Percentiles rank a stretch among this genome's conserved stretches.
Evolutionary conservation across 2,888 invertebrate genomes (phyloP).

Genomic region (Cephus runcator): DNA sequence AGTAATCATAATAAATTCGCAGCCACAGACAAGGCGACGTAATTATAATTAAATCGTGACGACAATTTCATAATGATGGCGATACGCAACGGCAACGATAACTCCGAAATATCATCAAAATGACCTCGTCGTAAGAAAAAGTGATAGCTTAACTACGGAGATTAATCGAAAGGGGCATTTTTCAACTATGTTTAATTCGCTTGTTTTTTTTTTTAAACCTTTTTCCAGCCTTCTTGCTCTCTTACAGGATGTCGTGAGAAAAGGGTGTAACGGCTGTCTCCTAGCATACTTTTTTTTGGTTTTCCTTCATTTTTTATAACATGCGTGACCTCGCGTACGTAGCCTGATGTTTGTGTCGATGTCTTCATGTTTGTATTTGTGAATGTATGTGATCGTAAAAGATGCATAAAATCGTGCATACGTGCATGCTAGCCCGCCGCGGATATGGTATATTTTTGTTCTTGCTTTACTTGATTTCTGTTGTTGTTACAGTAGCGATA

Average conservation of each 20-base stretch:
- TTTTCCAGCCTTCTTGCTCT: slow-evolving; percentile 1
- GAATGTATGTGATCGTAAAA: not conserved
- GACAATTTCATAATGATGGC: slow-evolving; percentile 1
- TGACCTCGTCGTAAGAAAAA: not conserved
- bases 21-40: not conserved
- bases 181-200: slow-evolving; percentile 5
- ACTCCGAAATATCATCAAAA: not conserved
- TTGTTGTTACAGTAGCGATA: not conserved
- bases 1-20: slow-evolving; percentile 22
- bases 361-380: not conserved
- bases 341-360: not conserved
- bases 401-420: slow-evolving; percentile 2
- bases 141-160: not conserved
- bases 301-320: not conserved
- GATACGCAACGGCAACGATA: not conserved
- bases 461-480: not conserved
- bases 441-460: slow-evolving; percentile 37
- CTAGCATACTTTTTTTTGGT: not conserved
- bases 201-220: slow-evolving; percentile 8
- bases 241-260: slow-evolving; percentile 7
- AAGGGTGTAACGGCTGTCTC: not conserved
- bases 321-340: not conserved
- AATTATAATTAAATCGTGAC: not conserved
- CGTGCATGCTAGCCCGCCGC: slow-evolving; percentile 45
- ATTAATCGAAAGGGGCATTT: not conserved